Evolutionary conservation across 1,140 invertebrate genomes (phyloP).

Genomic region (Reticulitermes speratus): DNA sequence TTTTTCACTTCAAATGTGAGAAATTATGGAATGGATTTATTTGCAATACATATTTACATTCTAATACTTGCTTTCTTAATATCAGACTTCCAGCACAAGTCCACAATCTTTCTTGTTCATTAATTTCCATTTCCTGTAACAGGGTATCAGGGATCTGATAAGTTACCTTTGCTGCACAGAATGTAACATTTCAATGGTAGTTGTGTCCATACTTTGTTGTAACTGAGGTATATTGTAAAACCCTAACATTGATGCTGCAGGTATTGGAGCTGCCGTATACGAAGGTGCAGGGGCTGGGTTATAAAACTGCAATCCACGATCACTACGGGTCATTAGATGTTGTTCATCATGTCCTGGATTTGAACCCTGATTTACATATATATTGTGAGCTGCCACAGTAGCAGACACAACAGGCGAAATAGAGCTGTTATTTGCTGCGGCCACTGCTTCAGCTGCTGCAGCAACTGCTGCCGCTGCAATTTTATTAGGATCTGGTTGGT

Average conservation of each 20-base stretch:
- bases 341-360: neutral
- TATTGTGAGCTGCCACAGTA: conserved; percentile 6
- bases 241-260: conserved; percentile 13
- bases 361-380: neutral
- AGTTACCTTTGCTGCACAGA: conserved; percentile 26
- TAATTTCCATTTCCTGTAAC: conserved; percentile 7
- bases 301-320: conserved; percentile 2
- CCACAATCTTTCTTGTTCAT: neutral
- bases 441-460: conserved; percentile 15
- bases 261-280: neutral
- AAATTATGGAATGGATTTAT: neutral
- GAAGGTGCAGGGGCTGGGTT: conserved; percentile 13
- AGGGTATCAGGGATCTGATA: neutral
- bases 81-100: neutral
- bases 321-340: neutral
- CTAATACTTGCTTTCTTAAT: neutral
- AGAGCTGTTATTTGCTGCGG: neutral
- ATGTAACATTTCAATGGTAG: conserved; percentile 24
- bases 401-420: neutral
- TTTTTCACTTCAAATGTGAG: neutral
- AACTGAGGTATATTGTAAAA: conserved; percentile 29
- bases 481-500: conserved; percentile 32
- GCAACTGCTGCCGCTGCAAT: conserved; percentile 26
- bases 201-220: neutral
- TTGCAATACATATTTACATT: neutral